Evolutionary conservation across 2,113 vertebrate species (phyloP).

Genomic region (Gobiocypris rarus): DNA sequence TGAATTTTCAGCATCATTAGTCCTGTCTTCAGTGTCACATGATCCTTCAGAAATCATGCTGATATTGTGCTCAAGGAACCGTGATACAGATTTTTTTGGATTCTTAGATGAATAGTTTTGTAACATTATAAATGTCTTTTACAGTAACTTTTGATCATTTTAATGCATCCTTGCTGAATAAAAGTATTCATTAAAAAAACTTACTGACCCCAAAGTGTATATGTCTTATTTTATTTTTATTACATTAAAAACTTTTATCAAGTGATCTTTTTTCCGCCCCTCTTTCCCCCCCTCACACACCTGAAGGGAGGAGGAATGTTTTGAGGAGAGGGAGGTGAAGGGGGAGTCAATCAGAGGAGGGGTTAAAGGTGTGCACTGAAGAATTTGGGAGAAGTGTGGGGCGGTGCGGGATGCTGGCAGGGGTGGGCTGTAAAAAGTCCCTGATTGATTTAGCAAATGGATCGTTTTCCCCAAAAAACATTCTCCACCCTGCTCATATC

Average conservation of each 20-base stretch:
- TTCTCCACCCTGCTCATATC: conserved; percentile 55
- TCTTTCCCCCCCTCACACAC: conserved; percentile 44
- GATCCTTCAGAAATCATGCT: background rate
- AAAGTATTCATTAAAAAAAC: background rate
- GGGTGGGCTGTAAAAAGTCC: conserved; percentile 72
- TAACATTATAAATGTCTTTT: background rate
- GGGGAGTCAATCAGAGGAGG: conserved; percentile 27
- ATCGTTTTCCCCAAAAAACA: conserved; percentile 61
- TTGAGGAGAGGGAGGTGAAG: conserved; percentile 17
- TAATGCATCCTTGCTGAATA: background rate
- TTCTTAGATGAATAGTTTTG: background rate
- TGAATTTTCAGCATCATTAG: background rate
- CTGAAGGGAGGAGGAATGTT: conserved; percentile 59
- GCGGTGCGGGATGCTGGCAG: conserved; percentile 20
- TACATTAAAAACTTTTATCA: background rate
- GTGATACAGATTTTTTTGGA: background rate
- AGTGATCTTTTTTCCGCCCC: background rate
- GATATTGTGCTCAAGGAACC: background rate
- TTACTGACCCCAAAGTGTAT: background rate
- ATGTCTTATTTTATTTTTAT: background rate
- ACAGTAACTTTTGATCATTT: background rate
- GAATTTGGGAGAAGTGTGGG: conserved; percentile 63
- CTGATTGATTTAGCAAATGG: conserved; percentile 83
- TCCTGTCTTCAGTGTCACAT: background rate
- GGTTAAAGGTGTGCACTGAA: conserved; percentile 68